phyloP scores from a whole-genome alignment of 2,113 vertebrate species.

The Hassar affinis region DNA sequence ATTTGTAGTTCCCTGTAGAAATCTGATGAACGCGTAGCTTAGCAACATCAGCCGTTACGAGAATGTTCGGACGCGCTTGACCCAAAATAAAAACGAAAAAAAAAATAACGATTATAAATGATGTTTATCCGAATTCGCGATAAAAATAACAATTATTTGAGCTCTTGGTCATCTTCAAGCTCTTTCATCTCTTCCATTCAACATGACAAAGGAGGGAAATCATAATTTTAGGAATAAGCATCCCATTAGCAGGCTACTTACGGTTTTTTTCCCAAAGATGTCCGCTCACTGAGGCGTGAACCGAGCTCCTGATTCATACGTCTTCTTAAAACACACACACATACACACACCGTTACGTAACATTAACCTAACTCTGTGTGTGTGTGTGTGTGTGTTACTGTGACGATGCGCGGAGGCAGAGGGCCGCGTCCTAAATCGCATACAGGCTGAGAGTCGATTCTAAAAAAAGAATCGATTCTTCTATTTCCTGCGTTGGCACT shows the following conservation, averaged over 20 bases:
- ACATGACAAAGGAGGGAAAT: not conserved
- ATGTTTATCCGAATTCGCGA: not conserved
- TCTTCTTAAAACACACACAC: slow-evolving; percentile 11
- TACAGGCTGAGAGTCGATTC: not conserved
- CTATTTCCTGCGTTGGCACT: no score
- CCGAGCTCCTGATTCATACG: slow-evolving; percentile 32
- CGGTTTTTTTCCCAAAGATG: not conserved
- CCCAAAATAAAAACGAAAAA: not conserved
- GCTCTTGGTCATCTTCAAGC: not conserved
- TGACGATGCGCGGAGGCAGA: slow-evolving; percentile 23
- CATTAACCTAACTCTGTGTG: slow-evolving; percentile 58
- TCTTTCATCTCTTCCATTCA: not conserved
- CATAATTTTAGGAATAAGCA: not conserved
- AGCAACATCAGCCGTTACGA: not conserved
- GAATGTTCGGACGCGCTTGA: not conserved
- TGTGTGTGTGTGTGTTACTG: slow-evolving; percentile 45
- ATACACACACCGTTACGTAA: slow-evolving; percentile 62
- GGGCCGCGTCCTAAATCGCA: not conserved
- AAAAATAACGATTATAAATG: not conserved
- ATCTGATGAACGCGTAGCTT: not conserved
- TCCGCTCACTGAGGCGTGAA: slow-evolving; percentile 9
- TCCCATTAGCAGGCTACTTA: not conserved
- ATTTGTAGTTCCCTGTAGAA: not conserved
- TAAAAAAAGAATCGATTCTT: not conserved
- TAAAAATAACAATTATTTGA: not conserved